Conservation (phyloP, 92 coral and sea anemone species). For the Palythoa caribaeorum region DNA sequence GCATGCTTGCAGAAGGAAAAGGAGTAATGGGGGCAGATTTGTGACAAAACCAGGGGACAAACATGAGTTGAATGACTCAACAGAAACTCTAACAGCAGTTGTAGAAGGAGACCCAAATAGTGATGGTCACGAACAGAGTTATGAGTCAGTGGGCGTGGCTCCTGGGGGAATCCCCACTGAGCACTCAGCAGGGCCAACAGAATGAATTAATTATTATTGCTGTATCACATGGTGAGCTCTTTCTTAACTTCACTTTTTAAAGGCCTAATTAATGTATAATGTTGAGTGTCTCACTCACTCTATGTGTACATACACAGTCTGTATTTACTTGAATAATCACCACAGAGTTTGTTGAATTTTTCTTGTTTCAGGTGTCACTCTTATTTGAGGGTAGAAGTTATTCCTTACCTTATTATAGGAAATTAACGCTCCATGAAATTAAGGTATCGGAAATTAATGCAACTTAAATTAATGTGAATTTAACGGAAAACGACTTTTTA, state of each 20-base stretch:
- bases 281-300: background rate
- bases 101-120: conserved; percentile 40
- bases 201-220: conserved; percentile 11
- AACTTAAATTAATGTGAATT: too few species aligned
- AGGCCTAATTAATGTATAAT: background rate
- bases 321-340: too few species aligned
- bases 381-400: too few species aligned
- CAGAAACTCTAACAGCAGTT: conserved; percentile 26
- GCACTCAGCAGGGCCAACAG: conserved; percentile 26
- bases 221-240: conserved; percentile 9
- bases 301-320: background rate
- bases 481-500: too few species aligned
- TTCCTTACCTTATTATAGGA: too few species aligned
- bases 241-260: background rate
- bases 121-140: conserved; percentile 33
- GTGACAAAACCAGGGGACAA: conserved; percentile 80
- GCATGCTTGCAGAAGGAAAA: conserved; percentile 96
- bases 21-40: conserved; percentile 98
- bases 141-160: conserved; percentile 30
- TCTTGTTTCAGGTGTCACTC: too few species aligned
- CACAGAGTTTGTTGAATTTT: too few species aligned
- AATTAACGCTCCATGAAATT: too few species aligned
- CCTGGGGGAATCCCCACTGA: conserved; percentile 20
- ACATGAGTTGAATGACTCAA: conserved; percentile 21
- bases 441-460: too few species aligned